These are phyloP conservation scores for Gymnoscopelus braueri DNA, from an alignment of 2,797 vertebrate genomes.

Conservation along the genomic window DNA sequence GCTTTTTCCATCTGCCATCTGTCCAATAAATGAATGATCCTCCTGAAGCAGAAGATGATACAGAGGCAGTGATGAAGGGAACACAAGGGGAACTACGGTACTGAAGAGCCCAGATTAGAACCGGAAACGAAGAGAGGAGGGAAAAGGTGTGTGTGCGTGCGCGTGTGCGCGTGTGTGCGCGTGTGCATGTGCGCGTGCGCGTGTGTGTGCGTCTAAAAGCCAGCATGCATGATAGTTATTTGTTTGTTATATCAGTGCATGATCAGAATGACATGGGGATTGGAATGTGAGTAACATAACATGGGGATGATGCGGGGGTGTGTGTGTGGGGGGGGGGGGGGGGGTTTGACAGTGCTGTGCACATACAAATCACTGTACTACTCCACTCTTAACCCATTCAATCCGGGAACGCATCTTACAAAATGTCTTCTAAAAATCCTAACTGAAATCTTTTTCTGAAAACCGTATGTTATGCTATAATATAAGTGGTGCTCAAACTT, in stretches of 20 bases:
- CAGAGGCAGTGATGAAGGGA: no score
- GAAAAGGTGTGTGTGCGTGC: no score
- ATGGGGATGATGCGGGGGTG: background rate
- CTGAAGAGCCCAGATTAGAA: no score
- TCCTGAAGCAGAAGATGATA: no score
- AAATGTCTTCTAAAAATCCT: background rate
- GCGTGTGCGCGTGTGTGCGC: background rate
- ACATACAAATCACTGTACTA: conserved; percentile 35
- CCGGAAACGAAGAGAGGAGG: no score
- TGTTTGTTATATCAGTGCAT: conserved; percentile 30
- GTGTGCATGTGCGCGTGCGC: background rate
- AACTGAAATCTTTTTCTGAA: no score
- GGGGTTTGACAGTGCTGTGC: conserved; percentile 13
- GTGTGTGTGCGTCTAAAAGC: conserved; percentile 9
- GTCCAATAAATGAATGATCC: no score
- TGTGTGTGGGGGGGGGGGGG: background rate
- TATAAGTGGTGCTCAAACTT: no score
- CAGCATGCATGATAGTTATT: background rate
- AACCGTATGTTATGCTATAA: no score
- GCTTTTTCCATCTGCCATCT: no score
- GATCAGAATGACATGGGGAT: conserved; percentile 25
- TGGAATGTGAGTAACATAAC: conserved; percentile 22
- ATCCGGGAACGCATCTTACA: no score
- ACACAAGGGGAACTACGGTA: no score
- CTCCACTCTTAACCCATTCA: background rate